A percentile compares a stretch with the other conserved stretches of the same genome.
These are phyloP conservation scores for Syngnathus rostellatus DNA, from an alignment of 2,797 vertebrate species.

Conservation along the genomic window DNA sequence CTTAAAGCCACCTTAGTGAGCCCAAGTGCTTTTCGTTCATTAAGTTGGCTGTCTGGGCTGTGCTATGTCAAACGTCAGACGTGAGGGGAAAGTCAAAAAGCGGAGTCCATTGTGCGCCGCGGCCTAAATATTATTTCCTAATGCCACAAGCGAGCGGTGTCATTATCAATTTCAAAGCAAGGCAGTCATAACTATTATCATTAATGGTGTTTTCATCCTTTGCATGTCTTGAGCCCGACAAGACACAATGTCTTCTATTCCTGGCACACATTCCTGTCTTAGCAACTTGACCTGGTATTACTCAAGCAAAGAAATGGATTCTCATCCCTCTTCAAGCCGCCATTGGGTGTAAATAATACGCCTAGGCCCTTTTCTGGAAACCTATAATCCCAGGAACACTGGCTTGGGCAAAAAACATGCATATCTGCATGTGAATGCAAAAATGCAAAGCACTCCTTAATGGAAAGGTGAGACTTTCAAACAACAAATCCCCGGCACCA, in stretches of 20 bases:
- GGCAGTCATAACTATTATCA: slow-evolving; percentile 52
- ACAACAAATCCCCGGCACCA: slow-evolving; percentile 57
- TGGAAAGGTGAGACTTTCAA: slow-evolving; percentile 56
- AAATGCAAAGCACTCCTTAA: slow-evolving; percentile 68
- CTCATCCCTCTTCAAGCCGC: slow-evolving; percentile 40
- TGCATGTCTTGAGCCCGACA: slow-evolving; percentile 14
- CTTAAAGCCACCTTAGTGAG: slow-evolving; percentile 44
- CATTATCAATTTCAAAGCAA: slow-evolving; percentile 41
- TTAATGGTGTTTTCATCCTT: slow-evolving; percentile 44
- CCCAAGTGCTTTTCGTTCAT: slow-evolving; percentile 61
- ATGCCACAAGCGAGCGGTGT: slow-evolving; percentile 26
- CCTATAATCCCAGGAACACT: slow-evolving; percentile 52
- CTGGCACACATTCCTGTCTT: slow-evolving; percentile 44
- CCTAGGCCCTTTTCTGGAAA: slow-evolving; percentile 39
- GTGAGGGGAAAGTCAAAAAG: slow-evolving; percentile 54
- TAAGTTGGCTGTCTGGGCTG: slow-evolving; percentile 53
- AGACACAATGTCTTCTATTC: slow-evolving; percentile 44
- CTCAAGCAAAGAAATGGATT: slow-evolving; percentile 48
- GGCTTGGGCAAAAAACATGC: slow-evolving; percentile 46
- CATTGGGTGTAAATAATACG: slow-evolving; percentile 58
- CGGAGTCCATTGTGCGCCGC: slow-evolving; percentile 40
- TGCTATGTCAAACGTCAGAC: slow-evolving; percentile 53
- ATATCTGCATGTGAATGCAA: slow-evolving; percentile 42
- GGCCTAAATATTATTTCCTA: slow-evolving; percentile 42
- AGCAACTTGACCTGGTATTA: slow-evolving; percentile 58